Evolutionary conservation across 2,888 invertebrate species (phyloP).

Genomic region (Tupiocoris notatus): DNA sequence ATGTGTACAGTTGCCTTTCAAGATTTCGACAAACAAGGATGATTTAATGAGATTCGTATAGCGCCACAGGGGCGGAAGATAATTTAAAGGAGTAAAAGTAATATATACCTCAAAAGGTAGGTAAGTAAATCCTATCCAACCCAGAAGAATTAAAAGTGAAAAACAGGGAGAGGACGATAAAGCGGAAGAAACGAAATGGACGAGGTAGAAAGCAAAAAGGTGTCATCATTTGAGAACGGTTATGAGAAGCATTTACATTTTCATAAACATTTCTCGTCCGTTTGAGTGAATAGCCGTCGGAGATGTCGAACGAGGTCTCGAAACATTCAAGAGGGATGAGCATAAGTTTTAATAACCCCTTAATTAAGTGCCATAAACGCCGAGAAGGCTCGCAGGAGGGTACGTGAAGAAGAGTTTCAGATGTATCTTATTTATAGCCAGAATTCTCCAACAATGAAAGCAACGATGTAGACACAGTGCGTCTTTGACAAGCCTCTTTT

Average conservation of each 20-base stretch:
- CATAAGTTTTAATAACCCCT: background rate
- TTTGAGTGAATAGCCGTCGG: background rate
- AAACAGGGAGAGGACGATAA: background rate
- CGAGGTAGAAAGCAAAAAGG: background rate
- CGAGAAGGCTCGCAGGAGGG: too few relatives aligned
- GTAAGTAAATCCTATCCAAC: background rate
- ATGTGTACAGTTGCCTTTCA: background rate
- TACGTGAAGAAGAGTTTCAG: background rate
- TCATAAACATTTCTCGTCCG: background rate
- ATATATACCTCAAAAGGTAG: background rate
- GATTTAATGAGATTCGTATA: background rate
- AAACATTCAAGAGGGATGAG: background rate
- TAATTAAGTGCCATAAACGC: background rate
- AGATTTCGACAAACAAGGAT: background rate
- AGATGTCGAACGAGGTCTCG: background rate
- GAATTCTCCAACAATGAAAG: background rate
- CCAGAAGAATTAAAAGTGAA: background rate
- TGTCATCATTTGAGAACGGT: background rate
- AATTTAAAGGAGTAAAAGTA: background rate
- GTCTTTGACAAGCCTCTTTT: background rate
- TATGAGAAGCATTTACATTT: background rate
- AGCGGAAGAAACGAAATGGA: background rate
- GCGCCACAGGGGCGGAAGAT: background rate
- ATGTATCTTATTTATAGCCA: background rate
- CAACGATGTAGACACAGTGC: background rate